Evolutionary conservation across 2,113 vertebrate genomes (phyloP).

Genomic region (Panurus biarmicus): DNA sequence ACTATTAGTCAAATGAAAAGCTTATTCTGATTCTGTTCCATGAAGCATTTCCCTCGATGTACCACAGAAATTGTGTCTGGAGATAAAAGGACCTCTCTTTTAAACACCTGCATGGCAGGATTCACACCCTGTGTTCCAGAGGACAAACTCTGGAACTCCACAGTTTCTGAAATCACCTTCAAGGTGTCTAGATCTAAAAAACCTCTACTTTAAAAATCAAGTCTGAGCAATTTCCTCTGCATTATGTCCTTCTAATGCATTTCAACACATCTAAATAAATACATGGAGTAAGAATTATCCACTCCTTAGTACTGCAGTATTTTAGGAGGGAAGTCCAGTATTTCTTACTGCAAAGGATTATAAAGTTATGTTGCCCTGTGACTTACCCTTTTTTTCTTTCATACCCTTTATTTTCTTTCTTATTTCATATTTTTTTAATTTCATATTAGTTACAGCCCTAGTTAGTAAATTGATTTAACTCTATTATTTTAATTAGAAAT

Average conservation of each 20-base stretch:
- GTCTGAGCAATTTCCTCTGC: neutral
- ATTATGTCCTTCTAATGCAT: neutral
- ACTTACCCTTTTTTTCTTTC: neutral
- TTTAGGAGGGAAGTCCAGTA: neutral
- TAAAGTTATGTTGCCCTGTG: neutral
- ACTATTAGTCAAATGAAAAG: constrained; percentile 29
- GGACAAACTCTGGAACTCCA: neutral
- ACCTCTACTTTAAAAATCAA: neutral
- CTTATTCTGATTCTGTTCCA: neutral
- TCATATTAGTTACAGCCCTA: neutral
- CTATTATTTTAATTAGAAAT: neutral
- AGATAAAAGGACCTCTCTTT: neutral
- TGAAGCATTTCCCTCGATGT: neutral
- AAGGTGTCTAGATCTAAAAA: neutral
- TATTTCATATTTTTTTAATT: no score
- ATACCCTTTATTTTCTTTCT: no score
- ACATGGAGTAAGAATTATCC: neutral
- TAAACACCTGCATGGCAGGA: neutral
- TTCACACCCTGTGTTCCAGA: neutral
- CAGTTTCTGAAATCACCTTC: neutral
- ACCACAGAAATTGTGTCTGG: neutral
- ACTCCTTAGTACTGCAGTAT: neutral
- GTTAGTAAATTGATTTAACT: neutral
- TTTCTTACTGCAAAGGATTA: neutral
- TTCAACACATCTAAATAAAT: neutral